A percentile compares a stretch with the other conserved stretches of the same genome.
Evolutionary conservation across 1,140 invertebrate species (phyloP).

Genomic region (Oscheius sp.): DNA sequence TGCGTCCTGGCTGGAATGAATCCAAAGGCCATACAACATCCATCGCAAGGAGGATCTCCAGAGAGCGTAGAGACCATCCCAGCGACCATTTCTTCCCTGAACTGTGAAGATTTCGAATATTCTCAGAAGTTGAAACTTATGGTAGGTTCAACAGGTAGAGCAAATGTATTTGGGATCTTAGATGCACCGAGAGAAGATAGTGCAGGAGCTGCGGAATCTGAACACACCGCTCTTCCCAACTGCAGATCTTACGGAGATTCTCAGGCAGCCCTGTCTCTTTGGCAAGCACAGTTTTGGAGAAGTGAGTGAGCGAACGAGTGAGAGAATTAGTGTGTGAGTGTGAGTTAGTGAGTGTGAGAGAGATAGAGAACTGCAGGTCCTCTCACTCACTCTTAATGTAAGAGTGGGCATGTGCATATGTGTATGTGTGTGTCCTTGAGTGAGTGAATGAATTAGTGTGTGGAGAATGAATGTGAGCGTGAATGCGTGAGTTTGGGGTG

Average conservation of each 20-base stretch:
- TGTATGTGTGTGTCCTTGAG: no score
- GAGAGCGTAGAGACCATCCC: not conserved
- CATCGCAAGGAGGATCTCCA: not conserved
- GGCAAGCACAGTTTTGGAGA: not conserved
- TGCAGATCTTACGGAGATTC: not conserved
- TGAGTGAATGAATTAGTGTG: no score
- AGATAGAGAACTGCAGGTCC: no score
- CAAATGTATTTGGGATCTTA: not conserved
- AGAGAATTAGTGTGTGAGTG: no score
- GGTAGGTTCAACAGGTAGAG: not conserved
- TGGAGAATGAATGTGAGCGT: no score
- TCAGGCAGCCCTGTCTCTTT: not conserved
- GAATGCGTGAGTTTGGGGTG: no score
- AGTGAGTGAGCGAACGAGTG: no score
- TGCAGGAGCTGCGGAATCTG: not conserved
- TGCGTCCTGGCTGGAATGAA: conserved; percentile 40
- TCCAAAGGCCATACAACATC: conserved; percentile 21
- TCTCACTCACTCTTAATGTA: no score
- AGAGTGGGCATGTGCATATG: no score
- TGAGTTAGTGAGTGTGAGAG: no score
- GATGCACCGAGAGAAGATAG: conserved; percentile 9
- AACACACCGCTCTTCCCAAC: not conserved
- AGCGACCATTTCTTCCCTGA: not conserved
- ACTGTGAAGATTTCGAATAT: conserved; percentile 8
- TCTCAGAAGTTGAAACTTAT: not conserved